phyloP scores from a whole-genome alignment of 2,797 vertebrate genomes.

The Karalla daura region DNA sequence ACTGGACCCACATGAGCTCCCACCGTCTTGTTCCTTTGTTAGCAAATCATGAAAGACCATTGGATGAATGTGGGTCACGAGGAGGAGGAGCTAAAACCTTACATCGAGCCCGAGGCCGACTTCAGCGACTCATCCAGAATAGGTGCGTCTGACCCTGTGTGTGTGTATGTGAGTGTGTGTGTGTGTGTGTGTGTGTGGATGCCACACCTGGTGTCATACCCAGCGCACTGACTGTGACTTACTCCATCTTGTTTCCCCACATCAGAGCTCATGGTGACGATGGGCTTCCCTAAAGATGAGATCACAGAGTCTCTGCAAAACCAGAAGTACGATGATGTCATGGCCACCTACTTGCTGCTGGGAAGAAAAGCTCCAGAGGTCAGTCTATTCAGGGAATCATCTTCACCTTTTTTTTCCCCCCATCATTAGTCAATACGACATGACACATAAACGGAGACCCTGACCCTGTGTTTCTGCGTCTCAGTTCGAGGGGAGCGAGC shows the following conservation, averaged over 20 bases:
- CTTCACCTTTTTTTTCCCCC: constrained; percentile 17
- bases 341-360: constrained; percentile 97
- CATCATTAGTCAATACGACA: not conserved
- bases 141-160: constrained; percentile 79
- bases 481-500: constrained; percentile 96
- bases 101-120: constrained; percentile 93
- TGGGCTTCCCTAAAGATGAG: constrained; percentile 97
- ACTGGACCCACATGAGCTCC: not conserved
- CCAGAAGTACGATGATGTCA: constrained; percentile 97
- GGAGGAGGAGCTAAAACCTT: constrained; percentile 95
- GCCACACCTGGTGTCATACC: not conserved
- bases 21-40: constrained; percentile 49
- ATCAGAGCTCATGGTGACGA: constrained; percentile 96
- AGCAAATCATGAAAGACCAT: constrained; percentile 99
- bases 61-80: constrained; percentile 99
- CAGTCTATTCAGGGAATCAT: constrained; percentile 19
- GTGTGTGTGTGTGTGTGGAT: constrained; percentile 65
- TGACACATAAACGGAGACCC: not conserved
- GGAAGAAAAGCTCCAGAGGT: constrained; percentile 97
- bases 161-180: constrained; percentile 64
- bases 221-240: constrained; percentile 5
- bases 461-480: constrained; percentile 1
- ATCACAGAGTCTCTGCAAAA: constrained; percentile 92
- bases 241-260: constrained; percentile 6
- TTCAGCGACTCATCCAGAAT: constrained; percentile 93